These are phyloP conservation scores for Ceraclea dissimilis DNA, from an alignment of 2,888 invertebrate species.

Conservation along the genomic window DNA sequence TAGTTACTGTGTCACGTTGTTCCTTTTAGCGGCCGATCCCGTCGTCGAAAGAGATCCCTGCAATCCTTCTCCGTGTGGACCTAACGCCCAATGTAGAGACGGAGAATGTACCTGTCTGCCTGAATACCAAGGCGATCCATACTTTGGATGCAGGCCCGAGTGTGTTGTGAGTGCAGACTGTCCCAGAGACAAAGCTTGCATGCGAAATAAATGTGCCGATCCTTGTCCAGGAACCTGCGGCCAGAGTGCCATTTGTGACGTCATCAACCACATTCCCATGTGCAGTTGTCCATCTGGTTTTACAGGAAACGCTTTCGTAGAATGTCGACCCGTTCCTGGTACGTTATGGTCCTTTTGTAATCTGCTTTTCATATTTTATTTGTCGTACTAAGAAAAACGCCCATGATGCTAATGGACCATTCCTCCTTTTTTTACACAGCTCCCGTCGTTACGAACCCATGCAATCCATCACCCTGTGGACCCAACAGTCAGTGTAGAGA, in stretches of 20 bases:
- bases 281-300: constrained; percentile 64
- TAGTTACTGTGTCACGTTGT: constrained; percentile 18
- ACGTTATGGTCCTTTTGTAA: constrained; percentile 27
- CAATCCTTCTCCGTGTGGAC: constrained; percentile 61
- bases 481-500: constrained; percentile 69
- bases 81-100: constrained; percentile 62
- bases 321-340: constrained; percentile 54
- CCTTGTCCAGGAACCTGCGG: constrained; percentile 65
- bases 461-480: constrained; percentile 66
- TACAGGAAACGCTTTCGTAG: constrained; percentile 65
- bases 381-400: too few species aligned
- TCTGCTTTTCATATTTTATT: neutral
- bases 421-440: constrained; percentile 30
- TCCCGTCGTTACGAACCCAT: constrained; percentile 31
- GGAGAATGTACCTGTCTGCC: constrained; percentile 65
- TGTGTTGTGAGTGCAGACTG: constrained; percentile 68
- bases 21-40: constrained; percentile 35
- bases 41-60: constrained; percentile 49
- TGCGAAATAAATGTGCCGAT: constrained; percentile 61
- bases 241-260: constrained; percentile 62
- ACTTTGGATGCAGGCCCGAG: constrained; percentile 68
- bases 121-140: constrained; percentile 72
- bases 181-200: constrained; percentile 60
- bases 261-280: constrained; percentile 73
- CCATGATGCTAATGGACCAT: too few species aligned